Percentiles rank a stretch among this genome's conserved stretches.
Conservation (phyloP, 2,888 invertebrate genomes). For the Zeuzera pyrina region DNA sequence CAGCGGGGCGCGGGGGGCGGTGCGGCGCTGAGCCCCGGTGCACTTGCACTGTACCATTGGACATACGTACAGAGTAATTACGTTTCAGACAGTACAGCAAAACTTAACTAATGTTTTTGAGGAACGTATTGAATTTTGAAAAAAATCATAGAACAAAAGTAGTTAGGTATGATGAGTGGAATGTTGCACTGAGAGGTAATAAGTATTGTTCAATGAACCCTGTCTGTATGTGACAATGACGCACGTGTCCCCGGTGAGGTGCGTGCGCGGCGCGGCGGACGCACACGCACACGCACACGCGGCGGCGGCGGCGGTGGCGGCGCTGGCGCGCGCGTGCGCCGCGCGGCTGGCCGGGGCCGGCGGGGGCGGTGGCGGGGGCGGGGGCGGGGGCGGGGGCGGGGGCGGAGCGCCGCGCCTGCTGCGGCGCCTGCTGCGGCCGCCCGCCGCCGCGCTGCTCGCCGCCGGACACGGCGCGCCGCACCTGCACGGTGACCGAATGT, state of each 20-base stretch:
- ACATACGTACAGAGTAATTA: too few relatives aligned
- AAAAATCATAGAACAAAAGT: too few relatives aligned
- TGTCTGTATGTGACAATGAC: conserved; percentile 27
- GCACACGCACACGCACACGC: background rate
- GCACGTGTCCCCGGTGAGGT: conserved; percentile 4
- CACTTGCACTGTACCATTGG: too few relatives aligned
- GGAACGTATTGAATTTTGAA: too few relatives aligned
- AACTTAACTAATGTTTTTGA: too few relatives aligned
- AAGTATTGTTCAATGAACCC: too few relatives aligned
- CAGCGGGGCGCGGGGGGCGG: too few relatives aligned
- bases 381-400: conserved; percentile 5
- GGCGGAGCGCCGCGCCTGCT: conserved; percentile 15
- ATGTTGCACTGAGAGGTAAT: too few relatives aligned
- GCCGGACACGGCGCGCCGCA: background rate
- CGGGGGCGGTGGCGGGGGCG: too few relatives aligned
- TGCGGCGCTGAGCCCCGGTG: too few relatives aligned
- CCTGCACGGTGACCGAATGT: background rate
- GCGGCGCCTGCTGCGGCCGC: conserved; percentile 11
- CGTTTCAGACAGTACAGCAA: too few relatives aligned
- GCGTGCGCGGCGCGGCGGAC: conserved; percentile 1
- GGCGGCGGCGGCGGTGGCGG: conserved; percentile 25
- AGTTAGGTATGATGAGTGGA: too few relatives aligned
- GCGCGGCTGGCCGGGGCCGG: conserved; percentile 33
- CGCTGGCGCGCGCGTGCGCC: conserved; percentile 41
- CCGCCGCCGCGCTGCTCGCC: conserved; percentile 4